Base-by-base conservation (phyloP, 2,888 invertebrate genomes). In the Endomychus coccineus region DNA sequence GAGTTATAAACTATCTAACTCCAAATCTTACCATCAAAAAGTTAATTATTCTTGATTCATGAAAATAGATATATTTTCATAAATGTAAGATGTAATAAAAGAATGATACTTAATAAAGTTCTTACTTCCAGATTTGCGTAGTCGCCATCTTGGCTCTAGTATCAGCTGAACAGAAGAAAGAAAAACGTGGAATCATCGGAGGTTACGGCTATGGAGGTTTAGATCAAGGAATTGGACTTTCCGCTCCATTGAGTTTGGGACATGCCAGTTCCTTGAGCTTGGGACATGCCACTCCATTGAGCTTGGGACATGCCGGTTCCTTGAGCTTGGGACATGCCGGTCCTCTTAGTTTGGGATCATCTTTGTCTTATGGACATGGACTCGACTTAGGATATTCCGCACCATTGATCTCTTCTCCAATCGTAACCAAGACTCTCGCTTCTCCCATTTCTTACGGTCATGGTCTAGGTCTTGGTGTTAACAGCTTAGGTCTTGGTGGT, bases 171-270 rank as follows among this genome's bases (percentile, higher is more conserved):
- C 46, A 50, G 31, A 35, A 45, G 16, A 49, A 51, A 29, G 46
- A 49, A 40, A 51, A 52, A 30, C 54, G 54, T 36, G 49, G 54
- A 34, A 55, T 54, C 3, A 36, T 52, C 23, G n/a, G n/a, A 28
- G 23, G 24, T 3, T 33, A 27, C 5, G 39, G 39, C 24, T 10
- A 34, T 19, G 24, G 15, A 5, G 27, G 36, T 34, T 22, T 34
- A 10, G 21, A 19, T 27, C 21, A 39, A 32, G 36, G 42, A 34
- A 16, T 34, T 27, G 39, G 40, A 15, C 30, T 36, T 35, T 40
- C 45, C 7, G 44, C 45, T 16, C 48, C 49, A 9, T 34, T 48
- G 32, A 43, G 41, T 27, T 22, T 43, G 21, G 46, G 48, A 22
- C 41, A 43, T 27, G 31, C 37, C 13, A 16, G 15, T 16, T 34